Base-by-base conservation (phyloP, 2,888 invertebrate species). In the Oeneis ivallda region DNA sequence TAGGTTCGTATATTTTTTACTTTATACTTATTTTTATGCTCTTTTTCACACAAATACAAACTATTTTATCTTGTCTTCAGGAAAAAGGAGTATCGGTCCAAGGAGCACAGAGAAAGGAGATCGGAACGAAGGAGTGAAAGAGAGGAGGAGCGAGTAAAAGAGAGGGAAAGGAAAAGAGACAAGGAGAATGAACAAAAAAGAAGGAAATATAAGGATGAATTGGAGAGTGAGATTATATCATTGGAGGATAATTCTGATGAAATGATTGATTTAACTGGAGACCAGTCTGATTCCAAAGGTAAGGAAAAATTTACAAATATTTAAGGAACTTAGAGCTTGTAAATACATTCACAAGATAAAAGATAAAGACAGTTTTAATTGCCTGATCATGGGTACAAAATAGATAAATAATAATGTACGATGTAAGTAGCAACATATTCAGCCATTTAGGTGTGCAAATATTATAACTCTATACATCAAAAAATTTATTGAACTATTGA, bases 181-280 rank as follows among this genome's bases (percentile, higher is more conserved):
- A 74, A 70, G 26, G 60, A 77, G 60, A 67, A 75, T 47, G 70
- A 72, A 64, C 79, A 67, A 71, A 77, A 75, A 72, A 82, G 78
- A 72, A 72, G 65, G 57, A 81, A 78, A 68, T 65, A 63, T 58
- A 84, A 78, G 69, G 81, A 89, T 45, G 80, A 84, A 26, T 63
- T 83, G 72, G 84, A 84, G 54, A 83, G 71, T 49, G 92, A 91
- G 71, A 82, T 92, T 10, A 92, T 92, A 68, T 87, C 87, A 0
- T 74, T 92, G 59, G 92, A 85, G 47, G 92, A 92, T 66, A 87
- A 89, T 73, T 84, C 86, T 0, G 85, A 90, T 71, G 94, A 94
- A 72, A 86, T 94, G 80, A 93, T 94, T 52, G 94, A 94, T 79
- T 82, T 94, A 72, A 93, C 94, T 0, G 93, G 92, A 4, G 93